Conservation (phyloP, 2,888 invertebrate genomes). For the Thumatha senex region DNA sequence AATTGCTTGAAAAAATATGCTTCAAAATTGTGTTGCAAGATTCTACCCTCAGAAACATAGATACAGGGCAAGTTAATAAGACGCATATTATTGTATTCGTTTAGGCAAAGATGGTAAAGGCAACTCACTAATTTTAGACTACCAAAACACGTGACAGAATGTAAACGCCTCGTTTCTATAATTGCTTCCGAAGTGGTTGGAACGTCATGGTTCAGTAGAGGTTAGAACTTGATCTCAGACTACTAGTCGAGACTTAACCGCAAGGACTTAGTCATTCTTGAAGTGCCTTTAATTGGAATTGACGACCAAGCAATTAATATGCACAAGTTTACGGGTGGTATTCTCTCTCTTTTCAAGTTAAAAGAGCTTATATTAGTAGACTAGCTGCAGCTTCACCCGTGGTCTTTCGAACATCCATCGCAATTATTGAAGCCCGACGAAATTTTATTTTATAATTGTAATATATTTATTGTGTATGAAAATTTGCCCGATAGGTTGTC, state of each 20-base stretch:
- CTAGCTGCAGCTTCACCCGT: no score
- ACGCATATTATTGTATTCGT: no score
- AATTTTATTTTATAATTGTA: no score
- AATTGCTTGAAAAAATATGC: no score
- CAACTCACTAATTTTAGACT: neutral
- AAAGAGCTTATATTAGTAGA: slow-evolving; percentile 60
- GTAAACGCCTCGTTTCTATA: neutral
- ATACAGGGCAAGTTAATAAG: no score
- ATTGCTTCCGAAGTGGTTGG: slow-evolving; percentile 37
- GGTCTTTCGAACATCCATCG: no score
- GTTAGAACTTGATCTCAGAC: slow-evolving; percentile 29
- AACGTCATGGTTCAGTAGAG: slow-evolving; percentile 26
- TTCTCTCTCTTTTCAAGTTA: slow-evolving; percentile 45
- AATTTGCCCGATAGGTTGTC: no score
- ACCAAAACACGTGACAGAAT: neutral
- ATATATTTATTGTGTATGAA: no score
- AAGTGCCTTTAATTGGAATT: slow-evolving; percentile 67
- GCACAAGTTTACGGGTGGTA: slow-evolving; percentile 69
- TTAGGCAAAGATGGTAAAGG: neutral
- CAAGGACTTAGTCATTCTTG: slow-evolving; percentile 55
- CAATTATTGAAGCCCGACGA: no score
- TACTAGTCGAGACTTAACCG: slow-evolving; percentile 41
- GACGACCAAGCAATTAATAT: slow-evolving; percentile 71
- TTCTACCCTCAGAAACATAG: no score
- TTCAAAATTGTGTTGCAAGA: no score